Conservation (phyloP, 1,140 invertebrate genomes). For the Hycleus phaleratus region DNA sequence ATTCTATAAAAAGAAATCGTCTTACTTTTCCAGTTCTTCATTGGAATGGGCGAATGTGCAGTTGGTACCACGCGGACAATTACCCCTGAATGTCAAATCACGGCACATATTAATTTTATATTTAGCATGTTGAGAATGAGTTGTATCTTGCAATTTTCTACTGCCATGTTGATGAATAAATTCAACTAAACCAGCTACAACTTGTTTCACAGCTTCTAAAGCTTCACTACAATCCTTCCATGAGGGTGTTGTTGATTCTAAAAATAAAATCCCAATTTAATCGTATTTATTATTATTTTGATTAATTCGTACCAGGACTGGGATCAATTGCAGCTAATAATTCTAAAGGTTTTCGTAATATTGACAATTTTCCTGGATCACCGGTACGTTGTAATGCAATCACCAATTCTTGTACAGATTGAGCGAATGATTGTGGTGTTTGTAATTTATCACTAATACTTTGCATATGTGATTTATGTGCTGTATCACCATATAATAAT, state of each 20-base stretch:
- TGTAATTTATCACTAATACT: conserved; percentile 94
- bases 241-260: conserved; percentile 61
- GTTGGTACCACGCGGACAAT: conserved; percentile 75
- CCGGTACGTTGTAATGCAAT: conserved; percentile 86
- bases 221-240: conserved; percentile 69
- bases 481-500: conserved; percentile 88
- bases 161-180: conserved; percentile 77
- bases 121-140: conserved; percentile 59
- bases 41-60: conserved; percentile 91
- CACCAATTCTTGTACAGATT: conserved; percentile 85
- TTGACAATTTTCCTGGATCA: conserved; percentile 77
- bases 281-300: neutral
- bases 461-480: conserved; percentile 98
- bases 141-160: conserved; percentile 51
- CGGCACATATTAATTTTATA: conserved; percentile 91
- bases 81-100: conserved; percentile 66
- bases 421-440: conserved; percentile 83
- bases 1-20: conserved; percentile 7
- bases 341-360: conserved; percentile 71
- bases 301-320: conserved; percentile 51
- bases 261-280: conserved; percentile 6
- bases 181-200: conserved; percentile 76
- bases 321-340: conserved; percentile 81
- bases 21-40: conserved; percentile 79
- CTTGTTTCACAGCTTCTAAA: conserved; percentile 70